Evolutionary conservation across 1,140 invertebrate species (phyloP).

Genomic region (Pseudoatta argentina): DNA sequence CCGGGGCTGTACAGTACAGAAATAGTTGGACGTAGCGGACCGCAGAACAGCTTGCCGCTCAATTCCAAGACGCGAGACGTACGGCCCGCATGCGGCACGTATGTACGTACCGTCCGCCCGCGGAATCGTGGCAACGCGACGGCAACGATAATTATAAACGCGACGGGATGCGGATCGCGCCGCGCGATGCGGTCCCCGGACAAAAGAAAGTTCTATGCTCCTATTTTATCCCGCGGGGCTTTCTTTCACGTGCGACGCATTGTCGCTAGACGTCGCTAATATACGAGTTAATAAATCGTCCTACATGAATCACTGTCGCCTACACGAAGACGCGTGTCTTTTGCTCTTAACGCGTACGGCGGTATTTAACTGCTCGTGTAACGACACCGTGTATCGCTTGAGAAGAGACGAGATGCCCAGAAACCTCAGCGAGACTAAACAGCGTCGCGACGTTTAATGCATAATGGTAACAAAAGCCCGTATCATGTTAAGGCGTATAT

Average conservation of each 20-base stretch:
- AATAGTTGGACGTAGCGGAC: constrained; percentile 66
- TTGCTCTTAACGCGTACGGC: background rate
- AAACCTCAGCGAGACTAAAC: background rate
- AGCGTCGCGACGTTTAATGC: background rate
- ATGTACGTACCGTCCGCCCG: constrained; percentile 29
- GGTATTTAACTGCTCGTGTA: constrained; percentile 13
- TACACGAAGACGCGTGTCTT: background rate
- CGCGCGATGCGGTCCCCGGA: constrained; percentile 7
- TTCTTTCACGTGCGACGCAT: constrained; percentile 46
- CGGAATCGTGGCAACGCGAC: constrained; percentile 51
- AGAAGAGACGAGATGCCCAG: no score
- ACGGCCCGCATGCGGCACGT: constrained; percentile 15
- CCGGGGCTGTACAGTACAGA: constrained; percentile 60
- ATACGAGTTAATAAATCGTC: constrained; percentile 50
- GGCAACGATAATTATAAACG: constrained; percentile 73
- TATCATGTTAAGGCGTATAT: background rate
- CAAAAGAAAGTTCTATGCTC: constrained; percentile 59
- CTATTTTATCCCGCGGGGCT: constrained; percentile 62
- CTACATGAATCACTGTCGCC: constrained; percentile 28
- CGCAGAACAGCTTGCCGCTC: constrained; percentile 20
- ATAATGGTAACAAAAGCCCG: constrained; percentile 18
- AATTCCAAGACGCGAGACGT: constrained; percentile 6
- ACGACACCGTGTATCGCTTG: background rate
- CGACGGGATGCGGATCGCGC: constrained; percentile 33
- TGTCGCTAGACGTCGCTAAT: constrained; percentile 17